Conservation (phyloP, 2,888 invertebrate species). For the Orthosia gracilis region DNA sequence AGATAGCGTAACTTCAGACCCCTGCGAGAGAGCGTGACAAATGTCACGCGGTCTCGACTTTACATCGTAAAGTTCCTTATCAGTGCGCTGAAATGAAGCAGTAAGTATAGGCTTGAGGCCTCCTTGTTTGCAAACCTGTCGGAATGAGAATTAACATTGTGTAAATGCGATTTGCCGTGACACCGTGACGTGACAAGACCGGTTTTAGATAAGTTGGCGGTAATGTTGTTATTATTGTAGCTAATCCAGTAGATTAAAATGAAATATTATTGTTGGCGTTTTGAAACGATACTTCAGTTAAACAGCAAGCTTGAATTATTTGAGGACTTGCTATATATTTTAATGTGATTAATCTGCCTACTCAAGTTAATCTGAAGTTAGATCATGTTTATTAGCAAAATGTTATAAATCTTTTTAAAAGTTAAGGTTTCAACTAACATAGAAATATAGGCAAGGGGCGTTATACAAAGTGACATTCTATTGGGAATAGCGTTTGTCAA, state of each 20-base stretch:
- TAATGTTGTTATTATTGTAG: slow-evolving; percentile 56
- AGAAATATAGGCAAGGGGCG: too few relatives aligned
- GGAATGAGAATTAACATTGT: slow-evolving; percentile 58
- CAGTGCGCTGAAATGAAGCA: slow-evolving; percentile 61
- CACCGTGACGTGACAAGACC: slow-evolving; percentile 57
- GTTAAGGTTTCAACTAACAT: too few relatives aligned
- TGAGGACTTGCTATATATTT: not conserved
- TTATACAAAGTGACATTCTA: too few relatives aligned
- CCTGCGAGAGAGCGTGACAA: slow-evolving; percentile 75
- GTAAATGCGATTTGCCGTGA: slow-evolving; percentile 59
- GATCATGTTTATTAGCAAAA: not conserved
- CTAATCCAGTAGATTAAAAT: slow-evolving; percentile 46
- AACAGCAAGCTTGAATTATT: slow-evolving; percentile 12
- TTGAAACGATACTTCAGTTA: slow-evolving; percentile 10
- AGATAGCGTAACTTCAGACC: slow-evolving; percentile 69
- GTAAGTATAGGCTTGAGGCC: slow-evolving; percentile 43
- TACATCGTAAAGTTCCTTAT: slow-evolving; percentile 76
- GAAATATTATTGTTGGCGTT: slow-evolving; percentile 30
- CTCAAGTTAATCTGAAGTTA: not conserved
- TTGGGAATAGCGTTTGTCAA: too few relatives aligned
- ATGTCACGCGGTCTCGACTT: slow-evolving; percentile 78
- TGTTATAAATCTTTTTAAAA: too few relatives aligned
- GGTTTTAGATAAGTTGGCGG: slow-evolving; percentile 56
- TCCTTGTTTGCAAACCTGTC: slow-evolving; percentile 57
- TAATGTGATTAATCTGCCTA: not conserved